Evolutionary conservation across 2,113 vertebrate genomes (phyloP).

Genomic region (Percina caprodes): DNA sequence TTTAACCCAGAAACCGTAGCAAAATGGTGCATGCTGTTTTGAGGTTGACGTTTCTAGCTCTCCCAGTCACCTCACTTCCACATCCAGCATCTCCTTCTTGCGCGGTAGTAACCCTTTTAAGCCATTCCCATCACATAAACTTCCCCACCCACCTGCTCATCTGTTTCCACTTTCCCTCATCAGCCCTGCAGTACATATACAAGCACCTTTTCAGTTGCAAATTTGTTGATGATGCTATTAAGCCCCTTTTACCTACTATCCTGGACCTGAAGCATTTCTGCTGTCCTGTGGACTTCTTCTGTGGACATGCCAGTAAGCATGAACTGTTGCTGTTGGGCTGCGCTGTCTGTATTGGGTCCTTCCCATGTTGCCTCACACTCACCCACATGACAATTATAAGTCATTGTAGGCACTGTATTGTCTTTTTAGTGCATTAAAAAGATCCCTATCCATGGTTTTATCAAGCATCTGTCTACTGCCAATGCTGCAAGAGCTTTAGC

Average conservation of each 20-base stretch:
- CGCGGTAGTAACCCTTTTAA: neutral
- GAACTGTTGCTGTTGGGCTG: neutral
- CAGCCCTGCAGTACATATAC: neutral
- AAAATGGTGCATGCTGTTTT: too few species aligned
- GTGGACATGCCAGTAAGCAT: neutral
- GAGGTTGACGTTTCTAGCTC: neutral
- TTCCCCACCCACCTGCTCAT: neutral
- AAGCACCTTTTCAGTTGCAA: neutral
- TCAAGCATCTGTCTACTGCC: neutral
- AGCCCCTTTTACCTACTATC: neutral
- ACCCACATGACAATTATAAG: neutral
- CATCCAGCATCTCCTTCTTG: neutral
- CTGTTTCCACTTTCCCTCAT: neutral
- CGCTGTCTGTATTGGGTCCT: neutral
- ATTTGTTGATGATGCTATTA: neutral
- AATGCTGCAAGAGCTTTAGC: neutral
- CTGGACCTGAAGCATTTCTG: neutral
- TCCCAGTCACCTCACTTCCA: neutral
- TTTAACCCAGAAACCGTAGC: too few species aligned
- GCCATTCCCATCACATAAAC: neutral
- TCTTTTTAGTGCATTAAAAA: neutral
- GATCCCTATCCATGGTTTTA: neutral
- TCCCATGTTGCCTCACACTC: neutral
- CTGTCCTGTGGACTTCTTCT: neutral
- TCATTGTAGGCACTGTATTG: neutral